Conservation (phyloP, 2,113 vertebrate species). For the Leuciscus idus region DNA sequence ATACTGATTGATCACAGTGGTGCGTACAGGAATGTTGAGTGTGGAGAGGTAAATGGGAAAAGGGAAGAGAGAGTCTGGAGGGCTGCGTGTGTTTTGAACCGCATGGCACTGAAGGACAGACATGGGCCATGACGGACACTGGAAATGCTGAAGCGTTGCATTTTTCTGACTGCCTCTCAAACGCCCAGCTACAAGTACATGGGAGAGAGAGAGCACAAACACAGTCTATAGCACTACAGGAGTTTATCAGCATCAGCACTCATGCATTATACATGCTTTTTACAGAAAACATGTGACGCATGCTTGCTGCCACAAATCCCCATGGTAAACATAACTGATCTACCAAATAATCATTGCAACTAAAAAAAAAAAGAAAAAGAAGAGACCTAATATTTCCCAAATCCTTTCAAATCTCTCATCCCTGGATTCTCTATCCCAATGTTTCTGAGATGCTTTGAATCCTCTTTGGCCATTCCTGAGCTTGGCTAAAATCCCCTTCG, state of each 20-base stretch:
- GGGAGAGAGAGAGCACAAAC: conserved; percentile 11
- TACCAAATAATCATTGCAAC: conserved; percentile 20
- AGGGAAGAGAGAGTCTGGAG: conserved; percentile 18
- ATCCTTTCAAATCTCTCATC: conserved; percentile 29
- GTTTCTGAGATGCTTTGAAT: conserved; percentile 46
- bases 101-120: conserved; percentile 24
- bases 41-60: conserved; percentile 1
- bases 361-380: neutral
- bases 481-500: neutral
- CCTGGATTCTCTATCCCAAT: conserved; percentile 21
- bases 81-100: neutral
- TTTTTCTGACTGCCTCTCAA: conserved; percentile 10
- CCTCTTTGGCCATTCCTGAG: conserved; percentile 26
- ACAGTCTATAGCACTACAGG: neutral
- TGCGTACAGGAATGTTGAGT: neutral
- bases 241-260: conserved; percentile 33
- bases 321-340: conserved; percentile 8
- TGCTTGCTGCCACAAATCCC: neutral
- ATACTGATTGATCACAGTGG: conserved; percentile 44
- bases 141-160: conserved; percentile 19
- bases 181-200: neutral
- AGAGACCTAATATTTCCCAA: conserved; percentile 1
- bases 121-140: conserved; percentile 26
- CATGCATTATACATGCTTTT: conserved; percentile 37
- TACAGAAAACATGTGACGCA: conserved; percentile 29